Percentiles rank a stretch among this genome's conserved stretches.
Conservation (phyloP, 2,797 vertebrate species). For the Falco concolor region DNA sequence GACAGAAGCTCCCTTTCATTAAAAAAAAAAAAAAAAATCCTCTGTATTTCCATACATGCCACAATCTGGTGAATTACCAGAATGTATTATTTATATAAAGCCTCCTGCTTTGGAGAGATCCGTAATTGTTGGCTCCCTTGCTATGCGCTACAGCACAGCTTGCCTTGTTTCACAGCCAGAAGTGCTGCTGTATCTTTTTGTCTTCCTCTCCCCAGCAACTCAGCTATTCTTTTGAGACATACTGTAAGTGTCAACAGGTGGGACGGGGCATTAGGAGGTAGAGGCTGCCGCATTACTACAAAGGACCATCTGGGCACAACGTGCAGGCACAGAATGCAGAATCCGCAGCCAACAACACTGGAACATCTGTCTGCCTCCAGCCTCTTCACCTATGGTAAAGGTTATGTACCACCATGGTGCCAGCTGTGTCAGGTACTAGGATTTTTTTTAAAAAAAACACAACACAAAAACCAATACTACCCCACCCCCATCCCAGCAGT, state of each 20-base stretch:
- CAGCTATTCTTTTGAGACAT: not conserved
- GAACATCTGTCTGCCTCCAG: conserved; percentile 46
- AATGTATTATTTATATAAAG: not conserved
- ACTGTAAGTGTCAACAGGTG: conserved; percentile 32
- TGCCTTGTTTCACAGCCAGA: conserved; percentile 40
- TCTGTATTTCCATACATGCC: not conserved
- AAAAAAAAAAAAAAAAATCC: not conserved
- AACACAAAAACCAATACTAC: not conserved
- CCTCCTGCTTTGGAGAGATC: conserved; percentile 19
- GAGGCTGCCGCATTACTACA: not conserved
- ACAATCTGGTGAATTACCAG: conserved; percentile 2
- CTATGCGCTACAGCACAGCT: not conserved
- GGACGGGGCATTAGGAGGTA: not conserved
- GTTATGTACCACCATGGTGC: not conserved
- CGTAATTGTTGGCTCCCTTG: not conserved
- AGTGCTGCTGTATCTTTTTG: conserved; percentile 18
- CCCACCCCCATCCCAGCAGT: not conserved
- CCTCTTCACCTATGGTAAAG: conserved; percentile 6
- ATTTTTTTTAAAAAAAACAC: not conserved
- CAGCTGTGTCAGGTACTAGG: not conserved
- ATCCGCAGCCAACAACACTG: not conserved
- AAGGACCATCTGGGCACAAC: conserved; percentile 19
- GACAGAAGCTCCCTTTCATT: not conserved
- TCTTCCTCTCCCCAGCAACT: not conserved
- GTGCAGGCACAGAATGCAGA: not conserved